Evolutionary conservation across 2,797 vertebrate species (phyloP).

Genomic region (Xenops minutus): DNA sequence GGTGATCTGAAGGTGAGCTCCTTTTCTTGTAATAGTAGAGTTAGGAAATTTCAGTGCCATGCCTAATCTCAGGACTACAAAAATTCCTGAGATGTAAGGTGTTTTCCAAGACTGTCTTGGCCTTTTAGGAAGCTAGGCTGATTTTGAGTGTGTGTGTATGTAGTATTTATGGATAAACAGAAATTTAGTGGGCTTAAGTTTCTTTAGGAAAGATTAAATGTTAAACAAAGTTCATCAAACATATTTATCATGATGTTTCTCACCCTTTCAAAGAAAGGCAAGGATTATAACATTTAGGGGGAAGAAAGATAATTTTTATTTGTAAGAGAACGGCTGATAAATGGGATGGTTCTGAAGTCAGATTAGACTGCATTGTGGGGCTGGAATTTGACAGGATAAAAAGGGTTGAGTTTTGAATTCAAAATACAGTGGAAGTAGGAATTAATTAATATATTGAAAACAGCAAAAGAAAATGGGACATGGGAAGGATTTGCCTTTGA

Average conservation of each 20-base stretch:
- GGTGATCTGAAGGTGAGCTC: not conserved
- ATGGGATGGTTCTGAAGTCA: not conserved
- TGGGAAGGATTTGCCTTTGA: not conserved
- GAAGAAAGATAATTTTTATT: not conserved
- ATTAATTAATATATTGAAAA: constrained; percentile 11
- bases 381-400: not conserved
- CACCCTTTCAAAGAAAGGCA: not conserved
- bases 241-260: not conserved
- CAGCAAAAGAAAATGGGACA: not conserved
- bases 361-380: not conserved
- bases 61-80: not conserved
- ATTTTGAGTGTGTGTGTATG: not conserved
- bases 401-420: not conserved
- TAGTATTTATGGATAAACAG: not conserved
- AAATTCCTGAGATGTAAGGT: not conserved
- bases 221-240: not conserved
- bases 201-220: not conserved
- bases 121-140: not conserved
- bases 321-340: not conserved
- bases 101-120: not conserved
- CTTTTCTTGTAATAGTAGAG: not conserved
- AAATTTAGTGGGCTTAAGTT: not conserved
- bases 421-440: not conserved
- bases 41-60: not conserved
- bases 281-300: not conserved